A percentile compares a stretch with the other conserved stretches of the same genome.
These are phyloP conservation scores for Neolamprologus fasciatus DNA, from an alignment of 2,113 vertebrate species.

Conservation along the genomic window DNA sequence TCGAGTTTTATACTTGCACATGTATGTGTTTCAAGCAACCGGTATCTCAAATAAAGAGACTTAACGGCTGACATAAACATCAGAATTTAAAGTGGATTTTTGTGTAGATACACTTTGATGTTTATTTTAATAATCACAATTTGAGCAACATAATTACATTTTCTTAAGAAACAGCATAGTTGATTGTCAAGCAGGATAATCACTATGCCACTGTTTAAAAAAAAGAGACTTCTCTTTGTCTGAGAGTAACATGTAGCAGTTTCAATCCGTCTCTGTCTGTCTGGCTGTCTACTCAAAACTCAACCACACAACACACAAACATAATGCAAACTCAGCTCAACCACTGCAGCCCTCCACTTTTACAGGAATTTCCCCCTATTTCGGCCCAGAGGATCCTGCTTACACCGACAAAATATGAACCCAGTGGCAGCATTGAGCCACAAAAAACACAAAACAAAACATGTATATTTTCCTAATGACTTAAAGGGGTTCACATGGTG, in stretches of 20 bases:
- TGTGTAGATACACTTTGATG: background rate
- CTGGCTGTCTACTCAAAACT: constrained; percentile 11
- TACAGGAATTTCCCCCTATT: constrained; percentile 43
- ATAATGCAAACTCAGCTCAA: constrained; percentile 62
- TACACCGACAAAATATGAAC: constrained; percentile 45
- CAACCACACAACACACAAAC: constrained; percentile 58
- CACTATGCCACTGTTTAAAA: background rate
- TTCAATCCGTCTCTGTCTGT: constrained; percentile 14
- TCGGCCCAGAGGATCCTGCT: constrained; percentile 37
- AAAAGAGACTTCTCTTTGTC: background rate
- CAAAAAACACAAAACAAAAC: constrained; percentile 39
- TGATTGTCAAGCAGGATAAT: background rate
- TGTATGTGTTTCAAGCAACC: background rate
- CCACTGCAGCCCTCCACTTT: constrained; percentile 41
- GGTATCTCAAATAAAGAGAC: background rate
- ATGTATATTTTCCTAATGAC: constrained; percentile 38
- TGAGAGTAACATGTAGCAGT: background rate
- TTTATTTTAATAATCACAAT: background rate
- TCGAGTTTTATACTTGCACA: background rate
- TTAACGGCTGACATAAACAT: background rate
- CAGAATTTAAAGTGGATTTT: background rate
- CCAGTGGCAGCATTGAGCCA: background rate
- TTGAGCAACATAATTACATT: background rate
- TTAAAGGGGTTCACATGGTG: constrained; percentile 14
- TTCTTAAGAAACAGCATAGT: background rate